Base-by-base conservation (phyloP, 2,888 invertebrate genomes). In the Drosophila greeni region DNA sequence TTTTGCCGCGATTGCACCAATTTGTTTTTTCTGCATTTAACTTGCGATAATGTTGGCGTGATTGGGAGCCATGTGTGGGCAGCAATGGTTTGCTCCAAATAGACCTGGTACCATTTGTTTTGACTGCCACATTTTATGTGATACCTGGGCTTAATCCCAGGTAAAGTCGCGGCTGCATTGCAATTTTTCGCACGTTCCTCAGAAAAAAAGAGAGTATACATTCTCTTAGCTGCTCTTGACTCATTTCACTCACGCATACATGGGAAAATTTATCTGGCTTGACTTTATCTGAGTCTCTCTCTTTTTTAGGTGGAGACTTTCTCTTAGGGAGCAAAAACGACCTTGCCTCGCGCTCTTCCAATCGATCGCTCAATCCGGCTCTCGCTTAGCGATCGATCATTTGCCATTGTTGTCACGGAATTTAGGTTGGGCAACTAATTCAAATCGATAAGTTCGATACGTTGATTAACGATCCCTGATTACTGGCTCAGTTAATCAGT, bases 171-270 rank as follows among this genome's bases (percentile, higher is more conserved):
- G 23, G 58, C 55, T 75, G 67, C 65, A 70, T 76, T 84, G 74
- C 74, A 62, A 75, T 78, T 75, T 77, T 78, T 78, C 59, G 76
- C 82, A 74, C 72, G 74, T 82, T 71, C 71, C 68, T 68, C 60
- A 66, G 72, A 43, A 51, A 66, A 69, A 43, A 51, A 39, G 23
- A 20, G 45, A 14, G 18, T 18, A 20, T 29, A 42, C 29, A 14
- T 2, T 47, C 34, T 34, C 37, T 48, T 39, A 20, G 26, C 39
- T 23, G 55, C 26, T n/a, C 34, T 55, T 14, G n/a, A 24, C 14
- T 16, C 24, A 12, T 20, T 48, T 39, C 37, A 40, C 49, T 11
- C 45, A 39, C 47, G 18, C 47, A 23, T 52, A 39, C 33, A 34
- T 24, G 29, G 26, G 36, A 5, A 24, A 42, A 67, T 52, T 39